Base-by-base conservation (phyloP, 2,888 invertebrate genomes). In the Cantharis lateralis region DNA sequence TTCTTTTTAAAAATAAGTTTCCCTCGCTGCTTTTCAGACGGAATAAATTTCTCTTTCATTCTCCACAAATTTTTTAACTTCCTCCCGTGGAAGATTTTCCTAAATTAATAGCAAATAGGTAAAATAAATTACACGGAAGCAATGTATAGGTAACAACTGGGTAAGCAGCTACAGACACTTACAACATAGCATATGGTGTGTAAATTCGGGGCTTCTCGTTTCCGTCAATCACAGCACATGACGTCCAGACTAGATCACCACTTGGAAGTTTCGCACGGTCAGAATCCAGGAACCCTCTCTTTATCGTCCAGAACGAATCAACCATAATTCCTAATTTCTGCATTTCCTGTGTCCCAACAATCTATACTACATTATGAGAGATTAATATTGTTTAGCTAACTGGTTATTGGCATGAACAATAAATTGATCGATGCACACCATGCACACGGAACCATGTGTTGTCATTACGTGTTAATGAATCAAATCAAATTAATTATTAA, bases 181-280 rank as follows among this genome's bases (percentile, higher is more conserved):
- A n/a, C 48, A 48, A 48, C 48, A 2, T 7, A 68, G 15, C 78
- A 78, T 78, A 78, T 78, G 78, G 78, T 61, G 74, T 72, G 63
- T 71, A 71, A 48, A 78, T 24, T 20, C 76, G 79, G 84, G 86
- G 86, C 84, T 85, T 86, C 85, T 80, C 83, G 80, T 81, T 86
- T 85, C 86, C 86, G 85, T 86, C 86, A 86, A 86, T 86, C 86
- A 85, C 85, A 78, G 84, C 83, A 84, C 80, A 83, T 83, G 83
- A 81, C 82, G 78, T 82, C 79, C 82, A 79, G 78, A 74, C 68
- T 77, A 63, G 74, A 79, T 70, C 76, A 78, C 76, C 82, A 79
- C 75, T 79, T 78, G 81, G 66, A 48, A 75, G 72, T 80, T 84
- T 84, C 84, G 82, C 84, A 84, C 83, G 83, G 64, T 32, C 75